Percentiles rank a stretch among this genome's conserved stretches.
phyloP scores from a whole-genome alignment of 2,797 vertebrate species.

The Pseudopleuronectes americanus region DNA sequence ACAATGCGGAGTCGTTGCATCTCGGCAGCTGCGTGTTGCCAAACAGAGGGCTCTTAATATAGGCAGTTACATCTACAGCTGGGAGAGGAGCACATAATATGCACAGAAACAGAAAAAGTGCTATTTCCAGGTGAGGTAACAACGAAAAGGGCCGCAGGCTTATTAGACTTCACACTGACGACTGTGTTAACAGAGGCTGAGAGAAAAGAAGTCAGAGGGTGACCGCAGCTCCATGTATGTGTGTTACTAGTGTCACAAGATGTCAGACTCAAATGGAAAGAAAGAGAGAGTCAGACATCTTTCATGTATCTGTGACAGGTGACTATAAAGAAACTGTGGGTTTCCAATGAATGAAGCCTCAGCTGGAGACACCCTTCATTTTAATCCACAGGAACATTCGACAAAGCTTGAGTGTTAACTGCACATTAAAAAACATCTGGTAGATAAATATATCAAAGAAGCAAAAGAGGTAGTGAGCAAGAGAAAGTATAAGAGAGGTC shows the following conservation, averaged over 20 bases:
- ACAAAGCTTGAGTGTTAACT: too few species aligned
- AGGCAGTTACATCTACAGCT: slow-evolving; percentile 50
- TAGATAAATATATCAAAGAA: too few species aligned
- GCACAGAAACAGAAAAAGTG: slow-evolving; percentile 49
- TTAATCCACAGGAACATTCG: too few species aligned
- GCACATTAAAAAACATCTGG: too few species aligned
- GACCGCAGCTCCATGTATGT: slow-evolving; percentile 8
- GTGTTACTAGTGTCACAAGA: slow-evolving; percentile 25
- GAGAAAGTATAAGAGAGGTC: too few species aligned
- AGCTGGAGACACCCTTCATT: too few species aligned
- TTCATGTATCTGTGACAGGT: slow-evolving; percentile 7
- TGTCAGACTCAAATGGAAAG: slow-evolving; percentile 14
- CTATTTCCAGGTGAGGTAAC: slow-evolving; percentile 65
- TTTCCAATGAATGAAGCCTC: too few species aligned
- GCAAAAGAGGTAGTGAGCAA: too few species aligned
- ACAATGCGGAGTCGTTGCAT: slow-evolving; percentile 58
- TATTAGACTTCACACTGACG: slow-evolving; percentile 63
- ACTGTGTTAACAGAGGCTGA: slow-evolving; percentile 46
- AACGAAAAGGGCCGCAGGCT: slow-evolving; percentile 37
- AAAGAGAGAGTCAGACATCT: slow-evolving; percentile 3
- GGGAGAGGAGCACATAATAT: slow-evolving; percentile 32
- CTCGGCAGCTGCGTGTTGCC: slow-evolving; percentile 65
- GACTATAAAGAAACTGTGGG: neutral
- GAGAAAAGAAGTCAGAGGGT: slow-evolving; percentile 27
- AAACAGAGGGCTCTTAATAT: slow-evolving; percentile 64